Percentiles rank a stretch among this genome's conserved stretches.
Conservation (phyloP, 2,113 vertebrate species). For the Mustelus asterias region DNA sequence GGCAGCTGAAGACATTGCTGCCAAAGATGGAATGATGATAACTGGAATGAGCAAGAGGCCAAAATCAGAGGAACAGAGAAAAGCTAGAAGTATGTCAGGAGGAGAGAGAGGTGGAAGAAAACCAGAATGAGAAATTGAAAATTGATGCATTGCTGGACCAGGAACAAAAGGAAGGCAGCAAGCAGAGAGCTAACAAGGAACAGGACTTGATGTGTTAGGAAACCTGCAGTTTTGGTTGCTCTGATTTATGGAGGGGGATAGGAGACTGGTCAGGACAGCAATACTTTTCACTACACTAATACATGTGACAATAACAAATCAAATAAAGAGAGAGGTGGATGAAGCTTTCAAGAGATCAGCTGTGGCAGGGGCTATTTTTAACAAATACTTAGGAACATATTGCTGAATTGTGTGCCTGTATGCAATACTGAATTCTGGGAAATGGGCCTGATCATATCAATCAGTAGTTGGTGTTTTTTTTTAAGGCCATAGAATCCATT, state of each 20-base stretch:
- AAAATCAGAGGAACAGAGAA: background rate
- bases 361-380: background rate
- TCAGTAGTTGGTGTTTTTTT: background rate
- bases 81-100: background rate
- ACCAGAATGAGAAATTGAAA: too few relatives aligned
- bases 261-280: background rate
- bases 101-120: too few relatives aligned
- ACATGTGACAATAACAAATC: background rate
- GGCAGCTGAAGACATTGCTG: background rate
- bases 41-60: background rate
- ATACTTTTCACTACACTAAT: too few relatives aligned
- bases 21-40: background rate
- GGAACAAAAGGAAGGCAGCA: too few relatives aligned
- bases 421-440: background rate
- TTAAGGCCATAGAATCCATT: background rate
- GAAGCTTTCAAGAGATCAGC: background rate
- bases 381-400: background rate
- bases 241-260: background rate
- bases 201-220: background rate
- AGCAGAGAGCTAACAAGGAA: background rate
- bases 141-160: too few relatives aligned
- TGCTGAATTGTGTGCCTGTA: background rate
- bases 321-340: background rate
- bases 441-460: background rate
- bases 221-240: background rate